Conservation (phyloP, 2,113 vertebrate genomes). For the Sinocyclocheilus anophthalmus region DNA sequence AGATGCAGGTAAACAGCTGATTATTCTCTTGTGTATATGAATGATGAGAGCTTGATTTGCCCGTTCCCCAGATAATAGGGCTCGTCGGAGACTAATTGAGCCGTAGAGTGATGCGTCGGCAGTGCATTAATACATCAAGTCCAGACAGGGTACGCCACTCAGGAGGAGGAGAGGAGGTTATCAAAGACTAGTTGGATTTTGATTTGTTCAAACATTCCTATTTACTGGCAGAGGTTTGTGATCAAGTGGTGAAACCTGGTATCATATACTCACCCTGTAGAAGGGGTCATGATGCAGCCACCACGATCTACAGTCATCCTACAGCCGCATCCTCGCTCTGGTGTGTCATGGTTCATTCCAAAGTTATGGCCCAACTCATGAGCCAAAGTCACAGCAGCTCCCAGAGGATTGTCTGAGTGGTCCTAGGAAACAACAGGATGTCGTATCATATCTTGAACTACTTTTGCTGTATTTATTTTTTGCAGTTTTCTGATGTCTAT, state of each 20-base stretch:
- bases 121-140: constrained; percentile 12
- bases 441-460: background rate
- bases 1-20: constrained; percentile 38
- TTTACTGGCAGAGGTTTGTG: background rate
- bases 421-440: constrained; percentile 76
- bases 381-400: constrained; percentile 93
- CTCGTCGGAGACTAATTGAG: constrained; percentile 28
- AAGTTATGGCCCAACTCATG: constrained; percentile 98
- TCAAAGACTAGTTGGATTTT: background rate
- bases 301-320: constrained; percentile 83
- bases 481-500: background rate
- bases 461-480: background rate
- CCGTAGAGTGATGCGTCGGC: background rate
- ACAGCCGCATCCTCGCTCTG: constrained; percentile 92
- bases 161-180: background rate
- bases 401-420: constrained; percentile 94
- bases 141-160: background rate
- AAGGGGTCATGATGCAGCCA: constrained; percentile 98
- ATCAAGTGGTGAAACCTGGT: background rate
- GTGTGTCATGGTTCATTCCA: constrained; percentile 96
- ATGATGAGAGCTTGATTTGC: constrained; percentile 24
- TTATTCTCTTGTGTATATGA: constrained; percentile 32
- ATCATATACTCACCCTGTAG: constrained; percentile 86
- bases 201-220: background rate
- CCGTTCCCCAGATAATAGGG: constrained; percentile 4